phyloP scores from a whole-genome alignment of 1,140 invertebrate species.

The fruit fly (Drosophila melanogaster) region DNA sequence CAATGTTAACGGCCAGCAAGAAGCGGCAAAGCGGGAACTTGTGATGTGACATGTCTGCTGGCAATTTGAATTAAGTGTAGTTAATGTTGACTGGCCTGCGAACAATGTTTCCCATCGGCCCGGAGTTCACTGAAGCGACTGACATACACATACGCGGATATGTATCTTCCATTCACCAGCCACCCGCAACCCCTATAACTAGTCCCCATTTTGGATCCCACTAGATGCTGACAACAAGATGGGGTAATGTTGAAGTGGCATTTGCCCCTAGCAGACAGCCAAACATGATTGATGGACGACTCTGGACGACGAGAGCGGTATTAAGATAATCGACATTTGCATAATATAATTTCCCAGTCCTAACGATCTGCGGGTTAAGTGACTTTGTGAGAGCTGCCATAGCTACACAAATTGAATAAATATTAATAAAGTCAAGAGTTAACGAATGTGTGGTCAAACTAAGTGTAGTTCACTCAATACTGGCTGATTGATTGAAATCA shows the following conservation, averaged over 20 bases:
- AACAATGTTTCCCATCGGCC: conserved; percentile 34
- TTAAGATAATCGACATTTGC: conserved; percentile 80
- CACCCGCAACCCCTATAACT: conserved; percentile 36
- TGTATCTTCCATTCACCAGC: not conserved
- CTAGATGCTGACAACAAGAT: conserved; percentile 10
- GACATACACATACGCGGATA: not conserved
- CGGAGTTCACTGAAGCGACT: conserved; percentile 30
- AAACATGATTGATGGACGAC: conserved; percentile 70
- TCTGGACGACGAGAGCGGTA: conserved; percentile 54
- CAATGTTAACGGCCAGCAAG: conserved; percentile 18
- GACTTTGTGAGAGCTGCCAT: conserved; percentile 5
- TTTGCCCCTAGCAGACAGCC: conserved; percentile 44
- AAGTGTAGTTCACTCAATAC: not conserved
- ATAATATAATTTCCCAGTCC: conserved; percentile 55
- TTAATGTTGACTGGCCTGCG: conserved; percentile 67
- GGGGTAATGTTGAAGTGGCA: conserved; percentile 56
- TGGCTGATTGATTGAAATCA: conserved; percentile 5
- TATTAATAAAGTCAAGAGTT: conserved; percentile 37
- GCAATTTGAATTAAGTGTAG: conserved; percentile 79
- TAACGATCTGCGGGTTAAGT: conserved; percentile 33
- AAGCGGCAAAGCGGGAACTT: not conserved
- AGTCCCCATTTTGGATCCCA: conserved; percentile 28
- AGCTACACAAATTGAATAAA: conserved; percentile 28
- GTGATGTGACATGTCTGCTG: conserved; percentile 43
- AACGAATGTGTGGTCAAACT: conserved; percentile 6